Evolutionary conservation across 2,797 vertebrate species (phyloP), one percentile per base, ranked within the genome.

Genomic region (Amazona ochrocephala): DNA sequence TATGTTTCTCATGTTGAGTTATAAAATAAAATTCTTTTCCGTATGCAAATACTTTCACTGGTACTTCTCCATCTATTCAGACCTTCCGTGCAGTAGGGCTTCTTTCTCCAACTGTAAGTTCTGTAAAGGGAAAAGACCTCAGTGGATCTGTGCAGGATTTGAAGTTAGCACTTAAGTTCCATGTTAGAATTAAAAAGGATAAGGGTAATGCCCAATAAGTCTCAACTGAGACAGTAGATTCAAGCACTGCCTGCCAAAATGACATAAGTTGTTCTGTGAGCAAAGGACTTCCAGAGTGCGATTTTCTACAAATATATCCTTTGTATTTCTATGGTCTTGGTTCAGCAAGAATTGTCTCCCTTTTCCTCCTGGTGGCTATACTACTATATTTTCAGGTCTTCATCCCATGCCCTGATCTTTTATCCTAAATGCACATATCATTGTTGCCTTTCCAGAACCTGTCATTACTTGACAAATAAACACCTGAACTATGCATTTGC

Each of bases 41-140:
- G 94, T 95, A 90, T 94, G 90, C 90, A 94, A 95, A 94, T 95
- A 89, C 87, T 89, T 96, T 76, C 82, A 82, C 84, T 93, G 47
- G 84, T 94, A 90, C 93, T 96, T 95, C 93, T 91, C 90, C 92
- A 95, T 81, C 91, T 93, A 95, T 94, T 96, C 89, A 96, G 86
- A 90, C 94, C 50, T 93, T 88, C 82, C 58, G 62, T 95, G 67
- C 79, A 89, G 84, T 94, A 91, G 89, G 91, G 82, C 75, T 94
- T 74, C 81, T 94, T 95, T 94, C 79, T 92, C 84, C 3, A 5
- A 56, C 68, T 86, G 37, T 54, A 92, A 72, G 62, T 89, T 92
- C 81, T 89, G 42, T 78, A 89, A 94, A 92, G 37, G 42, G 37
- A 93, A 95, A 95, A 93, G 66, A 83, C 2, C 15, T 62, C 84